Base-by-base conservation (phyloP, 2,888 invertebrate species). In the Nomada ferruginata region DNA sequence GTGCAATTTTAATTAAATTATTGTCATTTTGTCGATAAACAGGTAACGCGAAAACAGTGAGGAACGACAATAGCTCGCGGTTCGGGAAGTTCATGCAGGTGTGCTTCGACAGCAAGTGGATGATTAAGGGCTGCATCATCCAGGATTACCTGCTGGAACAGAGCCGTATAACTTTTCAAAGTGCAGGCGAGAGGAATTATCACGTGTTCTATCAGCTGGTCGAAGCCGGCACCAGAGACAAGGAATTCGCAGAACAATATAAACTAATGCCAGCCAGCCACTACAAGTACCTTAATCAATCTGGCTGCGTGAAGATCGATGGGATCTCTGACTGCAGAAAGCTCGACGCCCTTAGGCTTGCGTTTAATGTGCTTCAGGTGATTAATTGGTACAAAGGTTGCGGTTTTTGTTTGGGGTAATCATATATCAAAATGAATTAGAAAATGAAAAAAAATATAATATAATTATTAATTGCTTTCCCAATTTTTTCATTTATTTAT, bases 61-160 rank as follows among this genome's bases (percentile, higher is more conserved):
- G 98, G 64, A 98, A 98, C 92, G 98, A 98, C 94, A 98, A 98
- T 94, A 98, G 98, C 18, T 97, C 97, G 55, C 95, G 98, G 13
- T 98, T 98, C 94, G 98, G 98, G n/a, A 98, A 98, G 94, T 98
- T 98, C 93, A 98, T 98, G 95, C 98, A 98, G 94, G 97, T 98
- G 10, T 97, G 98, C 91, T 96, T 98, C 92, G 98, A 98, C 94
- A 96, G 96, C 82, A 96, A 97, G 89, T 97, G 97, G 94, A 97
- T 97, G 94, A 98, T 98, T 90, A 97, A 97, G 87, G 98, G 98
- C 23, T 98, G 98, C 89, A 97, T 98, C 83, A 97, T 98, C 71
- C 96, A 98, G 92, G 98, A 98, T 94, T 98, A 98, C 93, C 94
- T 98, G 70, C 94, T 98, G 82, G 98, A 98, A 93, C 97, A 98